Conservation (phyloP, 2,797 vertebrate species). For the Typhlichthys eigenmanni region DNA sequence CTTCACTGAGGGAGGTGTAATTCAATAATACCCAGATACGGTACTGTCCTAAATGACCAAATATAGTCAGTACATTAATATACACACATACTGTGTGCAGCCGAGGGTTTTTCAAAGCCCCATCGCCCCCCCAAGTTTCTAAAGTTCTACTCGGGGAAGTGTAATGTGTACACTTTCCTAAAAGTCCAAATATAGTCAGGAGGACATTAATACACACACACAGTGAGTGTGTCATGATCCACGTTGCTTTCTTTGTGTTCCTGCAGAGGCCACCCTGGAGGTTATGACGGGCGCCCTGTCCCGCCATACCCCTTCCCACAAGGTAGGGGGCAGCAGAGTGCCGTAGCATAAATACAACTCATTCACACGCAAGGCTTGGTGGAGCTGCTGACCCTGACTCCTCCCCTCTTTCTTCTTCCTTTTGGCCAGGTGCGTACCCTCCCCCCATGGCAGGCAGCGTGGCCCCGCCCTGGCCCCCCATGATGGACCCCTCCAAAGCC, state of each 20-base stretch:
- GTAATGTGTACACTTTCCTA: too few relatives aligned
- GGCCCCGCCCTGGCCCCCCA: conserved; percentile 72
- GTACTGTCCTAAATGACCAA: too few relatives aligned
- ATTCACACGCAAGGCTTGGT: neutral
- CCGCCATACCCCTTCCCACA: conserved; percentile 78
- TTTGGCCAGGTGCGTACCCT: conserved; percentile 73
- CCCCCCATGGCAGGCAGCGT: conserved; percentile 75
- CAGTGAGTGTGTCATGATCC: neutral
- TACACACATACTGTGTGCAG: neutral
- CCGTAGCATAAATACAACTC: neutral
- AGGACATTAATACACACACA: neutral
- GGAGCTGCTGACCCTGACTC: neutral
- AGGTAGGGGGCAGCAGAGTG: conserved; percentile 53
- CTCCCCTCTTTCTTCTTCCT: neutral
- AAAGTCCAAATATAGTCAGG: too few relatives aligned
- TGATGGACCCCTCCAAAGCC: conserved; percentile 77
- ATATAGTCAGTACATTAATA: too few relatives aligned
- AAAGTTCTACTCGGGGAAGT: too few relatives aligned
- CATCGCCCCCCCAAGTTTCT: too few relatives aligned
- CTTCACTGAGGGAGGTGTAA: too few relatives aligned
- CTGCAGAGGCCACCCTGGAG: conserved; percentile 69
- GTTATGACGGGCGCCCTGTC: conserved; percentile 76
- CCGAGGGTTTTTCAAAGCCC: too few relatives aligned
- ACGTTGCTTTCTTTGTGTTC: conserved; percentile 17
- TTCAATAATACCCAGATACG: too few relatives aligned